phyloP scores from a whole-genome alignment of 2,888 invertebrate species.

The Agrotis clavis region DNA sequence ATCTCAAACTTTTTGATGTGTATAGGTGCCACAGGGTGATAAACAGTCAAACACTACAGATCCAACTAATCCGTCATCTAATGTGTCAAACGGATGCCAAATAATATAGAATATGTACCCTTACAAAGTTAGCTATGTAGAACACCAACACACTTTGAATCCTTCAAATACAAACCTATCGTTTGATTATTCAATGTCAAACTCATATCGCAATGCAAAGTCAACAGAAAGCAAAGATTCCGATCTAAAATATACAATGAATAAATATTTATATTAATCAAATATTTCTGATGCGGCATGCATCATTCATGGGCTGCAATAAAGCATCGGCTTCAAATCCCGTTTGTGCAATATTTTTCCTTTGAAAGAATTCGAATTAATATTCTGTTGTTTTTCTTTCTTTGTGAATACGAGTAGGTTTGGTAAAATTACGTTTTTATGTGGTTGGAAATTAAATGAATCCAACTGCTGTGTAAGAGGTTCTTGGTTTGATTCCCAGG shows the following conservation, averaged over 20 bases:
- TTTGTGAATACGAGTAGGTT: constrained; percentile 1
- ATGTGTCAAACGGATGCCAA: too few relatives aligned
- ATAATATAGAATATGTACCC: not conserved
- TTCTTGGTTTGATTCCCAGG: too few relatives aligned
- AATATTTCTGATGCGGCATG: constrained; percentile 51
- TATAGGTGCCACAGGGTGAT: too few relatives aligned
- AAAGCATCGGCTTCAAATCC: constrained; percentile 22
- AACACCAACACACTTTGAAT: not conserved
- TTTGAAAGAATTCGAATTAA: constrained; percentile 22
- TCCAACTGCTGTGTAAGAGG: not conserved
- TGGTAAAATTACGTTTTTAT: not conserved
- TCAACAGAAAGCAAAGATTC: constrained; percentile 25
- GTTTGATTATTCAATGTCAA: not conserved
- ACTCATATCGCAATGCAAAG: constrained; percentile 27
- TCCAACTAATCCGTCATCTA: too few relatives aligned
- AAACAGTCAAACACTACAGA: too few relatives aligned
- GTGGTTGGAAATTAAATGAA: not conserved
- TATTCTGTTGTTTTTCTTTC: not conserved
- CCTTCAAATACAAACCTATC: not conserved
- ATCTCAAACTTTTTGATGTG: too few relatives aligned
- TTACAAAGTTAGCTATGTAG: too few relatives aligned
- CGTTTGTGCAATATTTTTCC: constrained; percentile 32
- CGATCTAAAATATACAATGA: constrained; percentile 46
- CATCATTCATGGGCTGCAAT: constrained; percentile 61
- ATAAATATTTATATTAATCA: constrained; percentile 59